phyloP scores from a whole-genome alignment of 2,797 vertebrate genomes.

The Morelia viridis region DNA sequence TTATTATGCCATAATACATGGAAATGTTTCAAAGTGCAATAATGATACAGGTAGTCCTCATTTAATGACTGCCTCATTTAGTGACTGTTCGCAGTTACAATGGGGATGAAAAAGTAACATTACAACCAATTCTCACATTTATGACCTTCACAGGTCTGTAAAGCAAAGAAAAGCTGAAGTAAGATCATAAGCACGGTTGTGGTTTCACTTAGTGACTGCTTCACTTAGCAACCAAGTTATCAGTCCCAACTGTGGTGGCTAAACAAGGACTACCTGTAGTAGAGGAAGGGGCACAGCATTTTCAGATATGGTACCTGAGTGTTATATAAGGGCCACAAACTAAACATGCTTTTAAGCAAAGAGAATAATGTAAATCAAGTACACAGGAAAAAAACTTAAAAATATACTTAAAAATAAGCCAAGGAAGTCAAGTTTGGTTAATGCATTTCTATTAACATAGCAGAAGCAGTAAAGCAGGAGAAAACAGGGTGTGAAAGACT shows the following conservation, averaged over 20 bases:
- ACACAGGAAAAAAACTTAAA: neutral
- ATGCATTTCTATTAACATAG: neutral
- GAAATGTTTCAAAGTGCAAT: neutral
- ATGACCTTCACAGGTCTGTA: neutral
- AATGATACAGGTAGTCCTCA: neutral
- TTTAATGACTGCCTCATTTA: neutral
- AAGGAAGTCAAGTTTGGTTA: neutral
- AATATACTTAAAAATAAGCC: neutral
- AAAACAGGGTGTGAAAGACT: neutral
- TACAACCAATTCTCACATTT: neutral
- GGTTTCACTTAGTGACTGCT: neutral
- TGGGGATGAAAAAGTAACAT: neutral
- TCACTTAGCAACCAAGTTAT: neutral
- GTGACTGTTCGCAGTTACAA: neutral
- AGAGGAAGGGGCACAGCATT: neutral
- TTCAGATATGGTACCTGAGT: neutral
- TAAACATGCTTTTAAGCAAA: neutral
- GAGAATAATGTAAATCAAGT: neutral
- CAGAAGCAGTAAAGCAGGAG: neutral
- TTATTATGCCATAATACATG: neutral
- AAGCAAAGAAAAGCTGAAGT: neutral
- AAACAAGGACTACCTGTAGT: neutral
- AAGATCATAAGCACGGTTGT: neutral
- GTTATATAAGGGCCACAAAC: neutral
- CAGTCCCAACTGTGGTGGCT: neutral